These are phyloP conservation scores for Scortum barcoo DNA, from an alignment of 2,113 vertebrate genomes.

Conservation along the genomic window DNA sequence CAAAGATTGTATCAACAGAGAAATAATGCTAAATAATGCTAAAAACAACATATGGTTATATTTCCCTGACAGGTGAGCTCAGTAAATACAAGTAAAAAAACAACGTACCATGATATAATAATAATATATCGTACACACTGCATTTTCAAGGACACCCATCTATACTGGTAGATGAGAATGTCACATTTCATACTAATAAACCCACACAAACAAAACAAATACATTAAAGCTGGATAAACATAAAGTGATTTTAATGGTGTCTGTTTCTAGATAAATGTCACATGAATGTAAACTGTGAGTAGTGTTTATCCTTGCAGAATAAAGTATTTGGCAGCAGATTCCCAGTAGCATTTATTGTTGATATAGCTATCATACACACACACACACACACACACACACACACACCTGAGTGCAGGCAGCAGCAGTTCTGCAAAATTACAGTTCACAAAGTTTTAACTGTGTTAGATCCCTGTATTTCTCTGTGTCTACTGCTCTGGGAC, in stretches of 20 bases:
- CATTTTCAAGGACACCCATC: not conserved
- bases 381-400: conserved; percentile 22
- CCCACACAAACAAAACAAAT: not conserved
- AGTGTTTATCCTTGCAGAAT: not conserved
- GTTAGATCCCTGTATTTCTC: conserved; percentile 15
- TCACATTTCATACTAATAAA: not conserved
- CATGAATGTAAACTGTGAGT: not conserved
- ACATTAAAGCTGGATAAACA: not conserved
- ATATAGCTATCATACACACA: not conserved
- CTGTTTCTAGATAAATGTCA: not conserved
- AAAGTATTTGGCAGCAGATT: not conserved
- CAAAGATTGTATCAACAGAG: too few species aligned
- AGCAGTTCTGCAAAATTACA: conserved; percentile 25
- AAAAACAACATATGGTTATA: too few species aligned
- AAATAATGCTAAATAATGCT: too few species aligned
- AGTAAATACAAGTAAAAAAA: not conserved
- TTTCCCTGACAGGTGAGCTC: too few species aligned
- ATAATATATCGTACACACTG: too few species aligned
- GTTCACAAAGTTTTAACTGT: conserved; percentile 21
- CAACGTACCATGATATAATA: not conserved
- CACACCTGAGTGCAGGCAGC: conserved; percentile 22
- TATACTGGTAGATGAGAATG: not conserved
- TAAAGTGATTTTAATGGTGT: not conserved
- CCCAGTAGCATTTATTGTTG: not conserved
- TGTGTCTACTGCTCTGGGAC: conserved; percentile 18